Evolutionary conservation across 1,140 invertebrate genomes (phyloP).

Genomic region (Amyelois transitella): DNA sequence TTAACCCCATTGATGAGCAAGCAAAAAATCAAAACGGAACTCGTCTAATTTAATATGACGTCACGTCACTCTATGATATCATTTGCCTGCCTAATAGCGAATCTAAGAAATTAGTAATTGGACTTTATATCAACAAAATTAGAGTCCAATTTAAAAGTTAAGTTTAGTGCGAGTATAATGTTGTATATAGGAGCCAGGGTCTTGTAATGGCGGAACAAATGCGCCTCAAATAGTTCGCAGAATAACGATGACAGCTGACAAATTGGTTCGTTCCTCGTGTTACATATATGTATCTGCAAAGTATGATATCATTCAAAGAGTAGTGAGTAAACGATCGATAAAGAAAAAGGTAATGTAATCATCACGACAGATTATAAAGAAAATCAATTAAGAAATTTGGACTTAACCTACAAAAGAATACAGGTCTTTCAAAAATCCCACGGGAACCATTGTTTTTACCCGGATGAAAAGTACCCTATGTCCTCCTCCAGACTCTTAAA

Average conservation of each 20-base stretch:
- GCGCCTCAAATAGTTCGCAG: not conserved
- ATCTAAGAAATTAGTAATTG: not conserved
- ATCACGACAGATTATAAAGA: too few species aligned
- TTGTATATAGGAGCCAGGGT: not conserved
- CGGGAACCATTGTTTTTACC: too few species aligned
- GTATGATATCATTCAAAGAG: too few species aligned
- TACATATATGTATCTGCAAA: too few species aligned
- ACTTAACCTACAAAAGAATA: too few species aligned
- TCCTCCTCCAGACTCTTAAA: too few species aligned
- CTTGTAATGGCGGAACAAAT: not conserved
- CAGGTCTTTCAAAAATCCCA: too few species aligned
- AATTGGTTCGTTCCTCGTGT: not conserved
- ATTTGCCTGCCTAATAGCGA: not conserved
- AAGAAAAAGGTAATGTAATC: too few species aligned
- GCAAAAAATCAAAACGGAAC: not conserved
- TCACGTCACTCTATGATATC: not conserved
- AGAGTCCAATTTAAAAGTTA: not conserved
- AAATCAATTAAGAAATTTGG: too few species aligned
- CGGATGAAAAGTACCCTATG: too few species aligned
- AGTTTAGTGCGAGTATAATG: not conserved
- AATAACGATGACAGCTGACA: constrained; percentile 2
- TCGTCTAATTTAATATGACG: not conserved
- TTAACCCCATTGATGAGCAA: not conserved
- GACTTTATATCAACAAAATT: not conserved
- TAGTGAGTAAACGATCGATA: too few species aligned